phyloP scores from a whole-genome alignment of 2,113 vertebrate species.

The Callaeas wilsoni region DNA sequence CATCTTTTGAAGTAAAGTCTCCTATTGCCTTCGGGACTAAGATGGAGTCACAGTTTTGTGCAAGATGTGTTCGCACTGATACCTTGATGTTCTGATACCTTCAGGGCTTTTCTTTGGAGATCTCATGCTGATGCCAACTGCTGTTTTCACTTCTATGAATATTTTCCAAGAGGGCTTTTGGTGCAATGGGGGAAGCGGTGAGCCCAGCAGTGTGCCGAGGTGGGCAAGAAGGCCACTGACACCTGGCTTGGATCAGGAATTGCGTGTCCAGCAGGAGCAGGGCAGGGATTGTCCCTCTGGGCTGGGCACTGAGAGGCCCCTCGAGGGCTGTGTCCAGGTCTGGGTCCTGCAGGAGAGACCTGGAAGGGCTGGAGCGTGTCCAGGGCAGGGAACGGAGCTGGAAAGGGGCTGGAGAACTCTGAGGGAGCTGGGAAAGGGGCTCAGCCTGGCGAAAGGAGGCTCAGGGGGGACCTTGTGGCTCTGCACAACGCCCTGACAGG shows the following conservation, averaged over 20 bases:
- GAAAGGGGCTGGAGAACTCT: background rate
- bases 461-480: background rate
- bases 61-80: background rate
- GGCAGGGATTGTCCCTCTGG: background rate
- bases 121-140: background rate
- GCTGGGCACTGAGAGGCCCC: background rate
- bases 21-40: background rate
- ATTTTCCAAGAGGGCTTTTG: background rate
- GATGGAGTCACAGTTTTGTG: background rate
- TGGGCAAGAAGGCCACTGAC: background rate
- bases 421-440: background rate
- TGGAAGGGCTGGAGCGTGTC: background rate
- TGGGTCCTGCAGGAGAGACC: background rate
- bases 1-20: background rate
- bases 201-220: background rate
- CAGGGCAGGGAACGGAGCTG: background rate
- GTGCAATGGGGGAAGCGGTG: background rate
- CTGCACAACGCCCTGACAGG: background rate
- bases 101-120: background rate
- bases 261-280: background rate
- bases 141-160: background rate
- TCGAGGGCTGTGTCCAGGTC: background rate
- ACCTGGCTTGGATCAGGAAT: background rate
- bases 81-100: background rate
- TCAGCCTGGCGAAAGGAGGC: background rate